Conservation (phyloP, 2,888 invertebrate genomes). For the Ellobium chinense region DNA sequence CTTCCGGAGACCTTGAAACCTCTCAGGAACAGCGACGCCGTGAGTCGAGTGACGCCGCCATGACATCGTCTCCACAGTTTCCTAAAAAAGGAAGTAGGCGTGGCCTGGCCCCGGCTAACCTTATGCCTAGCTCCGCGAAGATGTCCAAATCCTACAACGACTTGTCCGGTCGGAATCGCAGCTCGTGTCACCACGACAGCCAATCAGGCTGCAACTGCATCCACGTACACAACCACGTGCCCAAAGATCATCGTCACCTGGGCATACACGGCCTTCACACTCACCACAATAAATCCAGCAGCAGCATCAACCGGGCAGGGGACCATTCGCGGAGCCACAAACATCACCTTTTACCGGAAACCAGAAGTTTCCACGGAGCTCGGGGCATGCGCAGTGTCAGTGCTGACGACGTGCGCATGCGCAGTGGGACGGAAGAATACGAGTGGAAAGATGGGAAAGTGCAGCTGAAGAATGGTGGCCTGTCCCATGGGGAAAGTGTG, state of each 20-base stretch:
- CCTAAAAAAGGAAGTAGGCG: background rate
- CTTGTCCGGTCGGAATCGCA: background rate
- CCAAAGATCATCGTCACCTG: background rate
- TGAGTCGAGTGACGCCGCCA: background rate
- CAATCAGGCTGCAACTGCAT: no score
- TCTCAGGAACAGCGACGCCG: background rate
- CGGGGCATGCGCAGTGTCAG: slow-evolving; percentile 34
- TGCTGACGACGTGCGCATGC: slow-evolving; percentile 25
- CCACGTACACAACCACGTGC: background rate
- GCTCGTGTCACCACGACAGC: background rate
- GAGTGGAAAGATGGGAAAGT: slow-evolving; percentile 35
- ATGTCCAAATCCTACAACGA: slow-evolving; percentile 32
- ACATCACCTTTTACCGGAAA: slow-evolving; percentile 19
- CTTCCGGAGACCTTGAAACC: background rate
- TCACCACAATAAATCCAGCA: background rate
- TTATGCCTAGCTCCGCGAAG: background rate
- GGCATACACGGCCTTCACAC: background rate
- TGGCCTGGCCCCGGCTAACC: background rate
- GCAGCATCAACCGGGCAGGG: background rate
- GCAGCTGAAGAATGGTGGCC: slow-evolving; percentile 35
- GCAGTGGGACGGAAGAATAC: background rate
- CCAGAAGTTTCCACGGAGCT: slow-evolving; percentile 1
- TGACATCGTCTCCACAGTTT: background rate
- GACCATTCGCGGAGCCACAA: background rate
- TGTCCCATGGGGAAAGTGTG: slow-evolving; percentile 37